Conservation (phyloP, 92 coral and sea anemone genomes). For the Palythoa heliodiscus region DNA sequence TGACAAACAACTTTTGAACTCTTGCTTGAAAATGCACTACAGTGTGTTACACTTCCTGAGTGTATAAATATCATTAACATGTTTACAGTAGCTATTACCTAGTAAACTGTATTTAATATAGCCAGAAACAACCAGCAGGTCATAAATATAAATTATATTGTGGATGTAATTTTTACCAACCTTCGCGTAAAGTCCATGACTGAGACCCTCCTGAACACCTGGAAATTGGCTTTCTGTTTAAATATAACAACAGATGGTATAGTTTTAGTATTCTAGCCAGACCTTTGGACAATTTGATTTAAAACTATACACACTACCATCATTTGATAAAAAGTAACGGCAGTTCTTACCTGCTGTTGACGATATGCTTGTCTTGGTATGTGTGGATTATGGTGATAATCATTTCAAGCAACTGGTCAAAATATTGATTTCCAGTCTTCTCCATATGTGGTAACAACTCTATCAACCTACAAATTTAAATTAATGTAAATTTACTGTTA, state of each 20-base stretch:
- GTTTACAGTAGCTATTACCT: no score
- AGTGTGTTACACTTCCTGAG: no score
- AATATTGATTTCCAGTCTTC: conserved; percentile 78
- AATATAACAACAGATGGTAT: no score
- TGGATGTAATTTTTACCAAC: neutral
- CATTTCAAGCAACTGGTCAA: conserved; percentile 78
- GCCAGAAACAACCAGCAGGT: no score
- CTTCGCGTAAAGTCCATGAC: neutral
- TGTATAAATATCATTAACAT: no score
- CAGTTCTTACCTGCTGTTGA: conserved; percentile 50
- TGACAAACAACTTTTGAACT: no score
- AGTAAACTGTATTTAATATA: no score
- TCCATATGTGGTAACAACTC: conserved; percentile 73
- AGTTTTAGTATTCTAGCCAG: no score
- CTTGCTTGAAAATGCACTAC: no score
- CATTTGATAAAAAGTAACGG: neutral
- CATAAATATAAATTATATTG: no score
- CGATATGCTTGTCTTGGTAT: conserved; percentile 79
- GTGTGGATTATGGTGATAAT: conserved; percentile 78
- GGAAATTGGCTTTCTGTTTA: neutral
- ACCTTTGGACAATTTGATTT: neutral
- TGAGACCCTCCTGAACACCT: neutral
- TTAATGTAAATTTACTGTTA: neutral
- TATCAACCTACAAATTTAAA: conserved; percentile 45
- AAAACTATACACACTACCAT: neutral